These are phyloP conservation scores for Drosophila eohydei DNA, from an alignment of 2,888 invertebrate genomes.

Conservation along the genomic window DNA sequence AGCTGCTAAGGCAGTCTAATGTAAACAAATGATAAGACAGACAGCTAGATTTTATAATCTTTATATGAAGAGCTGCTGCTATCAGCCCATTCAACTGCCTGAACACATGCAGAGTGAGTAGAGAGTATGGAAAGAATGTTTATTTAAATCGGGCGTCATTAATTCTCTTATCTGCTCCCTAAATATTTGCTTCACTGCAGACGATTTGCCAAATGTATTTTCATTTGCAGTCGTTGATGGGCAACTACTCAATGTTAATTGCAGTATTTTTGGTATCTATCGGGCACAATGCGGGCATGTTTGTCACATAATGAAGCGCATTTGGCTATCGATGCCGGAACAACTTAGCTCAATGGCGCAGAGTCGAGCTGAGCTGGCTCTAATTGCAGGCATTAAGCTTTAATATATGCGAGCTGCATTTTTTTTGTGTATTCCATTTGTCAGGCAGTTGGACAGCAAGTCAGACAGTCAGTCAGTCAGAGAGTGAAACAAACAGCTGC, in stretches of 20 bases:
- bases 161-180: neutral
- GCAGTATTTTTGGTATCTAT: constrained; percentile 20
- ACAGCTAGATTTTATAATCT: neutral
- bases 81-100: neutral
- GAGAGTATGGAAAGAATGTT: neutral
- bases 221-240: constrained; percentile 25
- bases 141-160: neutral
- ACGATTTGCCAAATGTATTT: constrained; percentile 5
- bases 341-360: constrained; percentile 1
- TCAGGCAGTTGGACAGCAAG: constrained; percentile 24
- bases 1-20: neutral
- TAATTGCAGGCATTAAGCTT: constrained; percentile 44
- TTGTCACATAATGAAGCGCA: constrained; percentile 35
- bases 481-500: constrained; percentile 44
- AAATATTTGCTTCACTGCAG: neutral
- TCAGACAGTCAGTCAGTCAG: constrained; percentile 14
- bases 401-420: constrained; percentile 33
- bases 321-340: constrained; percentile 40
- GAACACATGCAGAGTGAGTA: neutral
- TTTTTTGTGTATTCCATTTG: neutral
- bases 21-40: neutral
- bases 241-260: constrained; percentile 48
- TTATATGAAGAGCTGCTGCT: neutral
- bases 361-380: constrained; percentile 1
- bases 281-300: neutral